Percentiles rank a stretch among this genome's conserved stretches.
Evolutionary conservation across 2,113 vertebrate genomes (phyloP).

Genomic region (Naja naja): DNA sequence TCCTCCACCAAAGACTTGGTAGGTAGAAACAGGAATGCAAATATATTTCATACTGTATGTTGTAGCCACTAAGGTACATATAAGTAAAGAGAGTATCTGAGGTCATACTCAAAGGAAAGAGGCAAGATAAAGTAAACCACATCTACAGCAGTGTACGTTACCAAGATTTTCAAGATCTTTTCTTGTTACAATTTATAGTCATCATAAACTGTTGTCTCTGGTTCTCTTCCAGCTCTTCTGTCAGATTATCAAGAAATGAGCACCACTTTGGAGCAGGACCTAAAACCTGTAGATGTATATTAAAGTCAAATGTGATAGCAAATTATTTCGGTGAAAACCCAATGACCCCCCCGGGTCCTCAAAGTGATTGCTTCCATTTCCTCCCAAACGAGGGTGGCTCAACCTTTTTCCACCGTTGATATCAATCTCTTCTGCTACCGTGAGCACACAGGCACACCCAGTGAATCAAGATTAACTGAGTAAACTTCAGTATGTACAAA

Average conservation of each 20-base stretch:
- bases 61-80: fast-evolving
- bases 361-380: conserved; percentile 26
- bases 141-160: conserved; percentile 56
- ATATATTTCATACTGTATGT: background rate
- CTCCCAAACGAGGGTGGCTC: conserved; percentile 29
- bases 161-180: conserved; percentile 94
- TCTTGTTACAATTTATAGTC: conserved; percentile 96
- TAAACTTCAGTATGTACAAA: background rate
- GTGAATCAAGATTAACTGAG: conserved; percentile 14
- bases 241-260: conserved; percentile 94
- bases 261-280: conserved; percentile 96
- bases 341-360: background rate
- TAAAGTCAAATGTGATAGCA: background rate
- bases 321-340: background rate
- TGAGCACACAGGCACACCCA: background rate
- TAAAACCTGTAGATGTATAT: conserved; percentile 73
- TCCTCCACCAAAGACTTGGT: background rate
- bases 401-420: background rate
- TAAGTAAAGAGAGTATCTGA: background rate
- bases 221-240: conserved; percentile 94
- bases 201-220: conserved; percentile 94
- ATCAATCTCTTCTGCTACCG: conserved; percentile 24
- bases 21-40: conserved; percentile 4
- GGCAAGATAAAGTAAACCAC: background rate
- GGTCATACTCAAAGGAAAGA: background rate